A percentile compares a stretch with the other conserved stretches of the same genome.
phyloP scores from a whole-genome alignment of 2,113 vertebrate genomes.

The Megaptera novaeangliae region DNA sequence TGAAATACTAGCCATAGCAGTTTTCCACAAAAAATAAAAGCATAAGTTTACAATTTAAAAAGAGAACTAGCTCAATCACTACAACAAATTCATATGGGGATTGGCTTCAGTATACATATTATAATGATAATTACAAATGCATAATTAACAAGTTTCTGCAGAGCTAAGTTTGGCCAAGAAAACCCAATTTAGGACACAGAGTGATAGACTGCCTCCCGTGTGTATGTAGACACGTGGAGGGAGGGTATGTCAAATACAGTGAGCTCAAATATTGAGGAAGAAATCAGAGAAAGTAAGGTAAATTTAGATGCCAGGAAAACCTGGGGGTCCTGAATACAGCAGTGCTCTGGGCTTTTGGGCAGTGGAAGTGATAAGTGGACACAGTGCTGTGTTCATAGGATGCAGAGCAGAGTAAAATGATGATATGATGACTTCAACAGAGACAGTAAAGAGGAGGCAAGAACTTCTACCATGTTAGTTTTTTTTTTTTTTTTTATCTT shows the following conservation, averaged over 20 bases:
- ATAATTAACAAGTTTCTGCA: not conserved
- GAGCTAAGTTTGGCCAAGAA: not conserved
- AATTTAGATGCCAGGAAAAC: not conserved
- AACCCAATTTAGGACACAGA: not conserved
- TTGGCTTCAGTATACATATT: not conserved
- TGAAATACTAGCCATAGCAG: not conserved
- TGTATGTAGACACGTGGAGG: not conserved
- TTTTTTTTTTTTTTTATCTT: not conserved
- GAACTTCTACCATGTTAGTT: not conserved
- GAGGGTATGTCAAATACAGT: not conserved
- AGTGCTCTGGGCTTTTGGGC: not conserved
- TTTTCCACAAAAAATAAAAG: not conserved
- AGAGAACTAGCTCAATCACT: not conserved
- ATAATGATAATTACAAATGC: not conserved
- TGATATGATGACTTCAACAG: not conserved
- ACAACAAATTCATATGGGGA: not conserved
- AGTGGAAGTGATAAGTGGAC: not conserved
- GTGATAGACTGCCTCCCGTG: not conserved
- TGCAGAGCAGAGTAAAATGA: not conserved
- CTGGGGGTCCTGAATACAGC: accelerated
- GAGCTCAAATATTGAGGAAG: not conserved
- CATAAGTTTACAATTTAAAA: not conserved
- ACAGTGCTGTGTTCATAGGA: not conserved
- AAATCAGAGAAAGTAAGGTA: not conserved
- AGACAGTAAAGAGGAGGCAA: not conserved